These are phyloP conservation scores for Sinodicranocentrus sp. DNA, from an alignment of 2,888 invertebrate genomes.

Conservation along the genomic window DNA sequence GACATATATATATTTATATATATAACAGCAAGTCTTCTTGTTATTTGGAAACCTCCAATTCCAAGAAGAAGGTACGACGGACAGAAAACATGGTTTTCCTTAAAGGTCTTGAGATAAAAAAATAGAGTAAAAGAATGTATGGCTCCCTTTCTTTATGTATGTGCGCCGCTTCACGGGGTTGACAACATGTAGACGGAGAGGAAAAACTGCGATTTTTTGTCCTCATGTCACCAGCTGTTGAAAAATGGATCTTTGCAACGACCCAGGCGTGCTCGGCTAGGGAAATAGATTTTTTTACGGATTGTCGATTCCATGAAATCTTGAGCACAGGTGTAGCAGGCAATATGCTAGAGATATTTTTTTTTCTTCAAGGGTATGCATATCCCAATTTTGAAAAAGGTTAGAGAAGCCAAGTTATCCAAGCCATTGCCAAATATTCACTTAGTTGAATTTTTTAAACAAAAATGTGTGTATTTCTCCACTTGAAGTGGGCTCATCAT, in stretches of 20 bases:
- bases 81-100: too few species aligned
- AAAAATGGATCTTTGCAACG: conserved; percentile 74
- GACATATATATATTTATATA: not conserved
- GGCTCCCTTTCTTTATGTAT: too few species aligned
- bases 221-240: conserved; percentile 74
- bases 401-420: too few species aligned
- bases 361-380: not conserved
- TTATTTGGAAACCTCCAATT: too few species aligned
- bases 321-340: conserved; percentile 73
- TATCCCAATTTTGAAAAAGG: too few species aligned
- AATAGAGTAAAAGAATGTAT: too few species aligned
- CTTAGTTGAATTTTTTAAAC: too few species aligned
- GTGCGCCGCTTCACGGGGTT: conserved; percentile 28
- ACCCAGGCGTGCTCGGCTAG: conserved; percentile 74
- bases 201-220: conserved; percentile 66
- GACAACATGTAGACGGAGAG: conserved; percentile 47
- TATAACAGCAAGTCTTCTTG: too few species aligned
- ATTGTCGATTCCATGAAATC: conserved; percentile 74
- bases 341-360: conserved; percentile 58
- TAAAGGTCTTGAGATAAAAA: too few species aligned
- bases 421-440: conserved; percentile 68
- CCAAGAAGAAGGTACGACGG: too few species aligned
- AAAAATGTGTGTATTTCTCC: too few species aligned
- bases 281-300: conserved; percentile 75
- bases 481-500: too few species aligned